Conservation (phyloP, 1,140 invertebrate species). For the Atta cephalotes region DNA sequence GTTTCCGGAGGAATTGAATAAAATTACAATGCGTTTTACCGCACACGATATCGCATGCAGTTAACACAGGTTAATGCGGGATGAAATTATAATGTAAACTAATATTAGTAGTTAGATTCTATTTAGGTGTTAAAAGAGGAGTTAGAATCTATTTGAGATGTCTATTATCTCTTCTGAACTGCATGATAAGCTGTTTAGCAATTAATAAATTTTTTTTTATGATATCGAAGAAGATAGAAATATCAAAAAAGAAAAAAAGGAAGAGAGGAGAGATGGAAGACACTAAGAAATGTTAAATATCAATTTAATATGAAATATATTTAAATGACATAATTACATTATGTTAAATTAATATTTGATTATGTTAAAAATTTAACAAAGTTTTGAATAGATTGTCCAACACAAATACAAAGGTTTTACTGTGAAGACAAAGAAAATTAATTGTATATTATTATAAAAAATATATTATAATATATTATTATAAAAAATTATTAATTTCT, state of each 20-base stretch:
- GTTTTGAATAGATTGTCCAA: too few relatives aligned
- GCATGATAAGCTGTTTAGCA: neutral
- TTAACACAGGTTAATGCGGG: neutral
- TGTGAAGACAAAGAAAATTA: neutral
- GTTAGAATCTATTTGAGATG: neutral
- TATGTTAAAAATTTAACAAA: too few relatives aligned
- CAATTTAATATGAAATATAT: too few relatives aligned
- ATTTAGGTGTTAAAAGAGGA: neutral
- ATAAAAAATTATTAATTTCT: neutral
- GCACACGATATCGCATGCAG: conserved; percentile 18
- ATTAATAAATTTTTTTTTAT: conserved; percentile 7
- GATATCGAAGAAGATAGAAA: neutral
- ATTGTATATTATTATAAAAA: neutral
- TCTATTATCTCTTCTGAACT: neutral
- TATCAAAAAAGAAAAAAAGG: too few relatives aligned
- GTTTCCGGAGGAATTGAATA: conserved; percentile 2
- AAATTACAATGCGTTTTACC: conserved; percentile 13
- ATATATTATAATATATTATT: too few relatives aligned
- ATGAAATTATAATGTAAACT: conserved; percentile 2
- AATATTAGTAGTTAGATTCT: neutral
- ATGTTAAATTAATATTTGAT: too few relatives aligned
- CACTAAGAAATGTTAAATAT: too few relatives aligned
- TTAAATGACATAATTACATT: too few relatives aligned
- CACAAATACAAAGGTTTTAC: too few relatives aligned
- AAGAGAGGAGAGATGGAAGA: too few relatives aligned